Evolutionary conservation across 2,797 vertebrate genomes (phyloP).

Genomic region (Protosalanx chinensis): DNA sequence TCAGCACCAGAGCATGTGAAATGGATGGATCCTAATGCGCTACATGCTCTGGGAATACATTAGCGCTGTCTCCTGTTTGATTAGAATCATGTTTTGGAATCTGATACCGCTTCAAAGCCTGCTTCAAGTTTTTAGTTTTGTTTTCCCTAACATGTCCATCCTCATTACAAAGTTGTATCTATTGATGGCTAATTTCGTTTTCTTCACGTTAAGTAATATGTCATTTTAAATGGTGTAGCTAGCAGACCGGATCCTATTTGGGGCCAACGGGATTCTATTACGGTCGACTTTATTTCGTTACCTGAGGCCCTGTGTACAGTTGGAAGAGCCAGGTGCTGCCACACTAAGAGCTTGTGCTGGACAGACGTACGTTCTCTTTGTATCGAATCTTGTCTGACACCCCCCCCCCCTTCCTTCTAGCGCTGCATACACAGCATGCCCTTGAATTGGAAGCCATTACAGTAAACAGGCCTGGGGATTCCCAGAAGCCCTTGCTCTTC

Average conservation of each 20-base stretch:
- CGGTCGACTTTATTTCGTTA: background rate
- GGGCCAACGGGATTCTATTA: constrained; percentile 12
- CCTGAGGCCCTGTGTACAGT: constrained; percentile 20
- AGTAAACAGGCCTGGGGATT: constrained; percentile 59
- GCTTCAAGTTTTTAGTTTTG: background rate
- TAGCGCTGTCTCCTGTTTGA: constrained; percentile 2
- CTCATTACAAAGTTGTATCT: background rate
- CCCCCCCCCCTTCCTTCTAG: too few species aligned
- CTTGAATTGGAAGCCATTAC: constrained; percentile 64
- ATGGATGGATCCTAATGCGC: constrained; percentile 29
- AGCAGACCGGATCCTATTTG: background rate
- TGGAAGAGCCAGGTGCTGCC: constrained; percentile 21
- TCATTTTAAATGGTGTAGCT: constrained; percentile 9
- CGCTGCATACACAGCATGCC: constrained; percentile 30
- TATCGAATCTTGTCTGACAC: constrained; percentile 40
- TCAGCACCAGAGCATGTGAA: constrained; percentile 18
- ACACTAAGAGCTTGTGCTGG: constrained; percentile 18
- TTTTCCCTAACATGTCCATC: too few species aligned
- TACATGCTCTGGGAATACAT: constrained; percentile 29
- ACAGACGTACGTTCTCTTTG: constrained; percentile 24
- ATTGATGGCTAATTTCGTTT: background rate
- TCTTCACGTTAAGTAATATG: background rate
- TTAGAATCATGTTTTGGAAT: constrained; percentile 11
- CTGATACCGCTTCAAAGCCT: background rate
- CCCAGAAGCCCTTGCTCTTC: constrained; percentile 49